Evolutionary conservation across 2,797 vertebrate genomes (phyloP).

Genomic region (Thripadectes ignobilis): DNA sequence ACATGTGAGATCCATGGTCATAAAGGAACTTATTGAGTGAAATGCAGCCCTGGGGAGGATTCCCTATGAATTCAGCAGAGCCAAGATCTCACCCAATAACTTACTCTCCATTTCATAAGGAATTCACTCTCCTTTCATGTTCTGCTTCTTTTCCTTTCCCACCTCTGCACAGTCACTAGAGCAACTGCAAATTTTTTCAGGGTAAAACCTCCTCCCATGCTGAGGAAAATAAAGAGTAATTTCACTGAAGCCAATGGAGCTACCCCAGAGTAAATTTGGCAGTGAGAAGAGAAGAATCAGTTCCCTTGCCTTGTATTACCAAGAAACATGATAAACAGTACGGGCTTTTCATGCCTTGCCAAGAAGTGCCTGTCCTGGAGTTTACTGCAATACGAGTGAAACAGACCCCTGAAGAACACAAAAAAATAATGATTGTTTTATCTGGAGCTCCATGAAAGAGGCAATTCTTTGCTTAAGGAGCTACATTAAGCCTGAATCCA

Average conservation of each 20-base stretch:
- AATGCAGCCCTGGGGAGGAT: not conserved
- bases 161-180: not conserved
- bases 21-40: not conserved
- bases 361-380: conserved; percentile 33
- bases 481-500: not conserved
- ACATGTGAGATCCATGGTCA: not conserved
- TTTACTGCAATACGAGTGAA: conserved; percentile 15
- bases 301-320: conserved; percentile 19
- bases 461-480: conserved; percentile 26
- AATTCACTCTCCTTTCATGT: not conserved
- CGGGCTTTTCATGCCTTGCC: conserved; percentile 32
- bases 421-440: conserved; percentile 36
- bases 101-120: not conserved
- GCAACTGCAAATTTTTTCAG: not conserved
- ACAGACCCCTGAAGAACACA: conserved; percentile 19
- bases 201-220: not conserved
- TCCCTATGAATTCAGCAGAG: not conserved
- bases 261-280: conserved; percentile 23
- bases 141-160: not conserved
- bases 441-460: conserved; percentile 46
- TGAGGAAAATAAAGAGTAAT: not conserved
- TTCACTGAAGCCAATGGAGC: not conserved
- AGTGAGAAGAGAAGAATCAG: not conserved
- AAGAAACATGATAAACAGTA: conserved; percentile 9
- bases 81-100: not conserved